These are phyloP conservation scores for Girardinichthys multiradiatus DNA, from an alignment of 2,113 vertebrate species.

Conservation along the genomic window DNA sequence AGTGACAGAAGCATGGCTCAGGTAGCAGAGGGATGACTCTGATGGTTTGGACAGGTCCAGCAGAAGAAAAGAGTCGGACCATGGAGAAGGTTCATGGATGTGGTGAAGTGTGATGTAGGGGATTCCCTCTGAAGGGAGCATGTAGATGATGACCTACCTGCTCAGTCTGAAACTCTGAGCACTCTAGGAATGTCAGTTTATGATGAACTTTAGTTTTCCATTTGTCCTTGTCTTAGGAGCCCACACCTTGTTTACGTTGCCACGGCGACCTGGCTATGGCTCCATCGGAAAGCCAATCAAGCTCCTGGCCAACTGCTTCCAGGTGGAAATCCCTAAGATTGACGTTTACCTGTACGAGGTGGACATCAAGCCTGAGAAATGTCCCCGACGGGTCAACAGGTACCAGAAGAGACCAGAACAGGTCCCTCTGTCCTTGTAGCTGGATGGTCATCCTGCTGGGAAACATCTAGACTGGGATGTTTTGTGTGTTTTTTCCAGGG, in stretches of 20 bases:
- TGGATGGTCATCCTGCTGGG: neutral
- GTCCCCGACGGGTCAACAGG: slow-evolving; percentile 98
- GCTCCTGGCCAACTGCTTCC: slow-evolving; percentile 98
- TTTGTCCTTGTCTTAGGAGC: slow-evolving; percentile 69
- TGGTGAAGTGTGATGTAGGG: too few species aligned
- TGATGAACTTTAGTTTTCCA: neutral
- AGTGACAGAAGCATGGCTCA: too few species aligned
- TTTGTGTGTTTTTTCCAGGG: slow-evolving; percentile 75
- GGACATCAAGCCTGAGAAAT: slow-evolving; percentile 98
- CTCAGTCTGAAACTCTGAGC: too few species aligned
- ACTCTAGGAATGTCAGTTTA: neutral
- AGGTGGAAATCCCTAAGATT: slow-evolving; percentile 99
- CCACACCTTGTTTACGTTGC: slow-evolving; percentile 91
- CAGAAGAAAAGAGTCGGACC: too few species aligned
- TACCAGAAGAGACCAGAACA: slow-evolving; percentile 28
- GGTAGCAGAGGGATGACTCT: too few species aligned
- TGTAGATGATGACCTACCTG: too few species aligned
- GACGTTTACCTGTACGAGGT: slow-evolving; percentile 98
- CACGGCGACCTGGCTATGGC: slow-evolving; percentile 95
- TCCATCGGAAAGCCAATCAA: slow-evolving; percentile 98
- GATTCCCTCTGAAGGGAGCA: too few species aligned
- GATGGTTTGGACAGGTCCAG: too few species aligned
- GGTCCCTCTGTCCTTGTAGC: neutral
- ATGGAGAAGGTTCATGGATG: too few species aligned
- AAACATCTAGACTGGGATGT: fast-evolving